phyloP scores from a whole-genome alignment of 1,140 invertebrate genomes.

The Tachypleus tridentatus region DNA sequence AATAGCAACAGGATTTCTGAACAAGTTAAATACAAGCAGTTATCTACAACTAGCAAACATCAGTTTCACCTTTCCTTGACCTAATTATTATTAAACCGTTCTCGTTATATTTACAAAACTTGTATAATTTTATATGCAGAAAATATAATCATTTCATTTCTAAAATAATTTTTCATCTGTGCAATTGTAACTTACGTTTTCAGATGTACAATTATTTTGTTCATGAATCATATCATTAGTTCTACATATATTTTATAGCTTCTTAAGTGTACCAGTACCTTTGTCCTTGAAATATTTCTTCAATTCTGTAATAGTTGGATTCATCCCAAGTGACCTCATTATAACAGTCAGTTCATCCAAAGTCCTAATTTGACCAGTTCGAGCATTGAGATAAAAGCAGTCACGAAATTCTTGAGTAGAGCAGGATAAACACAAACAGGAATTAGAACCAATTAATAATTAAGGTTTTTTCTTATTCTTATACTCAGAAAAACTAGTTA shows the following conservation, averaged over 20 bases:
- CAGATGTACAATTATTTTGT: not conserved
- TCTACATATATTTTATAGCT: not conserved
- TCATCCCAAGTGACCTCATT: slow-evolving; percentile 84
- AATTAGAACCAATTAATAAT: not conserved
- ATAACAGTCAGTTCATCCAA: slow-evolving; percentile 83
- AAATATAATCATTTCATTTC: too few relatives aligned
- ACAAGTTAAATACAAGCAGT: too few relatives aligned
- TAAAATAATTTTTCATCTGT: too few relatives aligned
- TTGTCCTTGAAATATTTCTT: slow-evolving; percentile 72
- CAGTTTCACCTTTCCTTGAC: too few relatives aligned
- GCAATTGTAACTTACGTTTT: not conserved
- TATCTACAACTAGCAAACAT: too few relatives aligned
- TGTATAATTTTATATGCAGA: too few relatives aligned
- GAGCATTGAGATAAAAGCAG: slow-evolving; percentile 53
- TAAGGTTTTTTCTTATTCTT: too few relatives aligned
- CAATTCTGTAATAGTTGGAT: slow-evolving; percentile 81
- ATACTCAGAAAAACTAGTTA: not conserved
- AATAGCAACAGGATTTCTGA: too few relatives aligned
- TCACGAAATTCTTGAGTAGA: slow-evolving; percentile 26
- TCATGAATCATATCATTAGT: not conserved
- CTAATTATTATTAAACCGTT: too few relatives aligned
- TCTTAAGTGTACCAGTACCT: slow-evolving; percentile 34
- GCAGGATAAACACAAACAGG: slow-evolving; percentile 1
- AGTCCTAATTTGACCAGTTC: slow-evolving; percentile 69
- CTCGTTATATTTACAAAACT: too few relatives aligned